Base-by-base conservation (phyloP, 2,113 vertebrate genomes). In the Lethenteron reissneri region DNA sequence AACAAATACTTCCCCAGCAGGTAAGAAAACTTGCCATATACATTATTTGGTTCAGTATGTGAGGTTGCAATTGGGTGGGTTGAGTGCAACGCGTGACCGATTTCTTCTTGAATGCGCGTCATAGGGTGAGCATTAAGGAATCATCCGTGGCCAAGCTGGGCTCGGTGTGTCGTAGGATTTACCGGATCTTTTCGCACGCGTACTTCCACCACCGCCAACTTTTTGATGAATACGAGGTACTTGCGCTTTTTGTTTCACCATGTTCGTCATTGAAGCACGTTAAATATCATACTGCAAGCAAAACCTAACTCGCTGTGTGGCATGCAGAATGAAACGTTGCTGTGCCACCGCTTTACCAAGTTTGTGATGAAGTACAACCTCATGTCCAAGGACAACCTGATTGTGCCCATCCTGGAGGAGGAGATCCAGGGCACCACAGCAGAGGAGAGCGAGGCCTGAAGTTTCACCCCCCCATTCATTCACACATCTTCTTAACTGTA, bases 361-460 rank as follows among this genome's bases (percentile, higher is more conserved):
- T 97, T 96, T 74, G 94, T 99, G 74, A 95, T 96, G 88, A 97
- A 97, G 83, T 97, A 99, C 80, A 99, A 92, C 78, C 83, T 99
- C 83, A 99, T 99, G 94, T 99, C 94, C 73, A 99, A 99, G 85
- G 94, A 97, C 82, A 99, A 99, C 83, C 85, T 99, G 84, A 99
- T 99, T 73, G 94, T 96, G 73, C 94, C 94, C 70, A 96, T 99
- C 80, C 85, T 99, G 85, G 94, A 96, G 83, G 92, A 96, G 77
- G 94, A 96, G 77, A 88, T 88, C 73, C 89, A 95, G 82, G 92
- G 88, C 79, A 84, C 90, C 79, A 83, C 87, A 72, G 82, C 86
- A n/a, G 91, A 87, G 12, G 92, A 97, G 80, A 97, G 91, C 58
- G 94, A 99, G 79, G 92, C 94, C 77, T 97, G 80, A 89, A 64